Evolutionary conservation across 2,113 vertebrate genomes (phyloP), one percentile per base, ranked within the genome.

Genomic region (Scolopax mira): DNA sequence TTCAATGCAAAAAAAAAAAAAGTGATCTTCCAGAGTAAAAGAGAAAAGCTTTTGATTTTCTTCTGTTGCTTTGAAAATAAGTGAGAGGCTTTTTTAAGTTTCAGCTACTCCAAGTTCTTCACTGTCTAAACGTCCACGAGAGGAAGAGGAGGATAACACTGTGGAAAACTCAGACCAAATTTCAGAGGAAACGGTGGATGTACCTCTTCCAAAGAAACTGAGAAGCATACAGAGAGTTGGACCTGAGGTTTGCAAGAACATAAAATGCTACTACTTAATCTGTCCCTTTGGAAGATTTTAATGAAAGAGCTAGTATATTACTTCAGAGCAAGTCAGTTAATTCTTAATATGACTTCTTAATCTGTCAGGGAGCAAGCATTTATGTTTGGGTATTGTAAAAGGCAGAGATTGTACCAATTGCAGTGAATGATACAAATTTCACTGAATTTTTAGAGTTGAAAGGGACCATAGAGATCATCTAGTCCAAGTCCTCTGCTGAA

Each of bases 91-190:
- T 6, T 62, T 97, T 64, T 35, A 93, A 99, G 99, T 99, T 98
- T 99, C 99, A 96, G 99, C 99, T 25, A 99, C 99, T 13, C 98
- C 98, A 42, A 98, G 98, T 81, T 98, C 98, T n/a, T 98, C 98
- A 5, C 96, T 99, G 93, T 98, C 98, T 14, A 99, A 99, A 96
- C 98, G 99, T 33, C 97, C 98, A 16, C 98, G 99, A 35, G 99
- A 99, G 64, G 99, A 99, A 41, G 99, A 99, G 58, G 98, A 99
- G 8, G 99, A 99, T 28, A 98, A 96, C 73, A 93, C 97, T n/a
- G 91, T 98, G 46, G 98, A 99, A 44, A 98, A 99, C 33, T 97
- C 98, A 0, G 99, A 99, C 73, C 96, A 98, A 11, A 95, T 98
- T 52, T 97, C 98, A 31, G 99, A 99, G 33, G 99, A 99, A 54